A percentile compares a stretch with the other conserved stretches of the same genome.
phyloP scores from a whole-genome alignment of 2,888 invertebrate genomes.

The Drosophila putrida region DNA sequence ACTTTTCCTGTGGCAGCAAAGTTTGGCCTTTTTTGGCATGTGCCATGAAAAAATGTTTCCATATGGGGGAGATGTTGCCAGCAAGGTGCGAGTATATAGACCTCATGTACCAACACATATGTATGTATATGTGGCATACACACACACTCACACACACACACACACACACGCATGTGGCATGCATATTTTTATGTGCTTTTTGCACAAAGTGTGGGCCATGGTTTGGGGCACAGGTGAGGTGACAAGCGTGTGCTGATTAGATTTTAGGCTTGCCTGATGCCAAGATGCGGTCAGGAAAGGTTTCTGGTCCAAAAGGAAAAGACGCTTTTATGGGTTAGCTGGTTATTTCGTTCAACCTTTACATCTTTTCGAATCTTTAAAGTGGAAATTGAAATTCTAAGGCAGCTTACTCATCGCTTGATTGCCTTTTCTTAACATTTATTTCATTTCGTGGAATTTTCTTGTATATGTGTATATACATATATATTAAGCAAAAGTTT shows the following conservation, averaged over 20 bases:
- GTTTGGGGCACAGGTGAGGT: slow-evolving; percentile 32
- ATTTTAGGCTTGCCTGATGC: slow-evolving; percentile 55
- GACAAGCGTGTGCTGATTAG: slow-evolving; percentile 69
- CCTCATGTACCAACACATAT: slow-evolving; percentile 12
- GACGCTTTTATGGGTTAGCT: slow-evolving; percentile 66
- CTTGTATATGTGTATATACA: too few species aligned
- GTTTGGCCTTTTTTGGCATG: slow-evolving; percentile 53
- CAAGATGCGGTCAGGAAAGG: slow-evolving; percentile 51
- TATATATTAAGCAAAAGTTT: neutral
- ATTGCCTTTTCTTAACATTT: neutral
- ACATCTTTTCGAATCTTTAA: neutral
- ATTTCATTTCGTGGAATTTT: neutral
- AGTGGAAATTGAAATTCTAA: neutral
- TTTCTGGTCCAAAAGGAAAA: slow-evolving; percentile 29
- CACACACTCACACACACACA: neutral
- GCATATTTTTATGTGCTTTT: slow-evolving; percentile 22
- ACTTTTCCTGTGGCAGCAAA: slow-evolving; percentile 52
- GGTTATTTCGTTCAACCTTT: slow-evolving; percentile 42
- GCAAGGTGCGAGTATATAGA: slow-evolving; percentile 25
- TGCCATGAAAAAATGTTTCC: slow-evolving; percentile 50
- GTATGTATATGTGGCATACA: too few species aligned
- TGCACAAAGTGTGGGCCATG: neutral
- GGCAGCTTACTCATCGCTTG: neutral
- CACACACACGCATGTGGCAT: slow-evolving; percentile 9
- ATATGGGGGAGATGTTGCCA: slow-evolving; percentile 24